Evolutionary conservation across 2,113 vertebrate species (phyloP), one percentile per base, ranked within the genome.

Genomic region (Chloroceryle aenea): DNA sequence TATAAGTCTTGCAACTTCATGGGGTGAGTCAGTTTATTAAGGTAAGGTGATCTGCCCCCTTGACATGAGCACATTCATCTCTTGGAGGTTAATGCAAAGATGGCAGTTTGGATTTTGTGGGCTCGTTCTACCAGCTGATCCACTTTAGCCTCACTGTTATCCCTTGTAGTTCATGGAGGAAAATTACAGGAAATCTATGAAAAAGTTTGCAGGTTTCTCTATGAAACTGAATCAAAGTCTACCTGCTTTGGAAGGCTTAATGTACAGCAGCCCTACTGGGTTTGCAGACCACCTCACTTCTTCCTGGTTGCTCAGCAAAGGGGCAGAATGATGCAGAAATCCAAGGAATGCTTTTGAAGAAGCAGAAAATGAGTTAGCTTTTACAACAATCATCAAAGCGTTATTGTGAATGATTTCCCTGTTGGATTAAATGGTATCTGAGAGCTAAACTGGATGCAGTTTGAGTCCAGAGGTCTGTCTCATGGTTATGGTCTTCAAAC

Each of bases 361-460:
- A 59, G 59, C 94, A 83, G 92, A 93, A 74, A 88, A 50, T 34
- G 0, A 77, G 47, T 78, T 89, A 81, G 27, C 55, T 72, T 95
- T 89, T 84, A 19, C n/a, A 90, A 53, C 38, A 88, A 83, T 87
- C 76, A 94, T 66, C 59, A 89, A 79, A 87, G 93, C 45, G 25
- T 93, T 93, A 87, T 64, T 86, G 45, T 86, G 73, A 89, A 55
- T 85, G 48, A 74, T 38, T 81, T 85, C 91, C 77, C 58, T 91
- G 55, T 74, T 66, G 74, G 43, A 77, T 80, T 38, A 76, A 93
- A 82, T 19, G 87, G 12, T 38, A 91, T 72, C 72, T 87, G 40
- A 97, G 42, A 47, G 48, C 36, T 94, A 80, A 90, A 87, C 50
- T 79, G 52, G 36, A 59, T 78, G 86, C 66, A 89, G 61, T 89